Evolutionary conservation across 2,888 invertebrate genomes (phyloP).

Genomic region (Falcaria lacertinaria): DNA sequence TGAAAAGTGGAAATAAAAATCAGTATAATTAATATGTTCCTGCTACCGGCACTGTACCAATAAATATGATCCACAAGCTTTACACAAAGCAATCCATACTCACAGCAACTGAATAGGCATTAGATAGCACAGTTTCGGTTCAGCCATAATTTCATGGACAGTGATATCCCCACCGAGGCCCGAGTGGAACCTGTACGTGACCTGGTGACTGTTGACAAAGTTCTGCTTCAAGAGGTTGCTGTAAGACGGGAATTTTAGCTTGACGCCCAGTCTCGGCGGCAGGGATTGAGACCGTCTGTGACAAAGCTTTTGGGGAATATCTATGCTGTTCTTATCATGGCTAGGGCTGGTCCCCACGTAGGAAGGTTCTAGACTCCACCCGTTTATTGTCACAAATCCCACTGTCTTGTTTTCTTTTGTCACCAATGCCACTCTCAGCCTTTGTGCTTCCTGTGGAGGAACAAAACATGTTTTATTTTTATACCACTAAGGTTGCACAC

Average conservation of each 20-base stretch:
- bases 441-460: slow-evolving; percentile 66
- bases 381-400: slow-evolving; percentile 91
- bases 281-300: slow-evolving; percentile 89
- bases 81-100: slow-evolving; percentile 74
- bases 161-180: slow-evolving; percentile 95
- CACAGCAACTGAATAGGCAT: slow-evolving; percentile 94
- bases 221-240: slow-evolving; percentile 84
- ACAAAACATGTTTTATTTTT: background rate
- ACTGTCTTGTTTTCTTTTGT: slow-evolving; percentile 83
- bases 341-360: slow-evolving; percentile 85
- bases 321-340: slow-evolving; percentile 61
- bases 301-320: slow-evolving; percentile 58
- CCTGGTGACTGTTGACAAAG: slow-evolving; percentile 86
- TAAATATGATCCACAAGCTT: no score
- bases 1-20: no score
- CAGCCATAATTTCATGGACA: slow-evolving; percentile 95
- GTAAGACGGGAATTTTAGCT: slow-evolving; percentile 90
- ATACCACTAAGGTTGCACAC: no score
- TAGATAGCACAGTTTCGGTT: slow-evolving; percentile 90
- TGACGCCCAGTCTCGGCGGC: slow-evolving; percentile 89
- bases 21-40: no score
- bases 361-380: slow-evolving; percentile 91
- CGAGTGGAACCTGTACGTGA: slow-evolving; percentile 93
- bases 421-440: slow-evolving; percentile 80
- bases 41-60: no score